Conservation (phyloP, 2,797 vertebrate species). For the Diplodus sargus region DNA sequence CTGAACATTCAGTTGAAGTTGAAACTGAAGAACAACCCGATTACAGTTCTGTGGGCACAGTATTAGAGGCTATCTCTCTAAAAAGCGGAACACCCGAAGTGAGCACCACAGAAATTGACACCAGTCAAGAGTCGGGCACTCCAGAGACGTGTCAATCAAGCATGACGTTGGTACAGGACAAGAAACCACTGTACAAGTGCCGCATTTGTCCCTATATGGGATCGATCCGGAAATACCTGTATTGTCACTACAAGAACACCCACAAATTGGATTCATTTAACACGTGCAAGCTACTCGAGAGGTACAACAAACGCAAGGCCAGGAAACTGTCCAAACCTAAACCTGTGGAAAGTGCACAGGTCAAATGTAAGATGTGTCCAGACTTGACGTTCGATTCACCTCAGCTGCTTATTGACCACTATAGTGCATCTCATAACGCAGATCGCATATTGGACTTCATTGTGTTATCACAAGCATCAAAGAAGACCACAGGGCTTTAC, state of each 20-base stretch:
- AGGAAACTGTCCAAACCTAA: conserved; percentile 36
- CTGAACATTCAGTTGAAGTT: conserved; percentile 73
- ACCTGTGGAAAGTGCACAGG: conserved; percentile 69
- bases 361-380: conserved; percentile 89
- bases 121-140: conserved; percentile 82
- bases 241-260: conserved; percentile 58
- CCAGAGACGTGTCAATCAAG: conserved; percentile 81
- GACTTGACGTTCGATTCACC: conserved; percentile 85
- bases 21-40: conserved; percentile 72
- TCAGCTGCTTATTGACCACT: conserved; percentile 88
- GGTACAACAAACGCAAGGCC: conserved; percentile 46
- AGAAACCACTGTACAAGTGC: conserved; percentile 50
- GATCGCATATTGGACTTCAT: conserved; percentile 87
- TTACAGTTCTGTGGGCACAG: neutral
- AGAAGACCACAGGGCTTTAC: conserved; percentile 81
- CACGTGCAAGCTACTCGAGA: conserved; percentile 55
- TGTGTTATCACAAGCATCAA: conserved; percentile 76
- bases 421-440: conserved; percentile 85
- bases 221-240: conserved; percentile 50
- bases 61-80: conserved; percentile 69
- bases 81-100: conserved; percentile 81
- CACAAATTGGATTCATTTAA: conserved; percentile 60
- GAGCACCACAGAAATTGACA: conserved; percentile 74
- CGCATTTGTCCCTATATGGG: conserved; percentile 62
- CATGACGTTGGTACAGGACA: fast-evolving